Percentiles rank a stretch among this genome's conserved stretches.
Conservation (phyloP, 1,140 invertebrate genomes). For the Drosophila neocordata region DNA sequence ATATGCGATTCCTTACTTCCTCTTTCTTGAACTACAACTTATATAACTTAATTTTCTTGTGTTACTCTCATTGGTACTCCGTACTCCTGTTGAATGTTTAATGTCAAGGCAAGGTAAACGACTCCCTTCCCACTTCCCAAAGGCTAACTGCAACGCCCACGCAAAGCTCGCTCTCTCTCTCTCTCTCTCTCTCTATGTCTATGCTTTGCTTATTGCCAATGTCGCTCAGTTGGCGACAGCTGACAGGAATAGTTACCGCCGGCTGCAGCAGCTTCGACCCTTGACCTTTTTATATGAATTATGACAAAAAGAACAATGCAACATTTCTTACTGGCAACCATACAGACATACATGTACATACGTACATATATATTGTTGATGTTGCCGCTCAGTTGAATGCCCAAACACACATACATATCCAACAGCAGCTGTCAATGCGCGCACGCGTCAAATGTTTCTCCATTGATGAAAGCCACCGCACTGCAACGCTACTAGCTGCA, state of each 20-base stretch:
- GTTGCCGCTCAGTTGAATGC: constrained; percentile 45
- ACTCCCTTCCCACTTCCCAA: constrained; percentile 11
- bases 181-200: constrained; percentile 4
- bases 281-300: constrained; percentile 73
- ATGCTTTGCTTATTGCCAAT: neutral
- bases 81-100: constrained; percentile 25
- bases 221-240: constrained; percentile 33
- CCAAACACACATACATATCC: constrained; percentile 24
- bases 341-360: neutral
- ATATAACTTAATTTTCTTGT: neutral
- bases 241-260: constrained; percentile 35
- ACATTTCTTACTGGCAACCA: constrained; percentile 37
- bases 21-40: neutral
- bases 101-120: constrained; percentile 48
- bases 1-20: neutral
- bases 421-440: constrained; percentile 38
- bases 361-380: constrained; percentile 21
- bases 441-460: constrained; percentile 58
- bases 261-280: constrained; percentile 63
- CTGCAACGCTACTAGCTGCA: neutral
- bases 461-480: constrained; percentile 14
- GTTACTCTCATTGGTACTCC: neutral
- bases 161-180: constrained; percentile 25
- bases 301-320: constrained; percentile 62
- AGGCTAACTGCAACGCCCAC: constrained; percentile 31